Evolutionary conservation across 2,888 invertebrate species (phyloP).

Genomic region (Drosophila aldrichi): DNA sequence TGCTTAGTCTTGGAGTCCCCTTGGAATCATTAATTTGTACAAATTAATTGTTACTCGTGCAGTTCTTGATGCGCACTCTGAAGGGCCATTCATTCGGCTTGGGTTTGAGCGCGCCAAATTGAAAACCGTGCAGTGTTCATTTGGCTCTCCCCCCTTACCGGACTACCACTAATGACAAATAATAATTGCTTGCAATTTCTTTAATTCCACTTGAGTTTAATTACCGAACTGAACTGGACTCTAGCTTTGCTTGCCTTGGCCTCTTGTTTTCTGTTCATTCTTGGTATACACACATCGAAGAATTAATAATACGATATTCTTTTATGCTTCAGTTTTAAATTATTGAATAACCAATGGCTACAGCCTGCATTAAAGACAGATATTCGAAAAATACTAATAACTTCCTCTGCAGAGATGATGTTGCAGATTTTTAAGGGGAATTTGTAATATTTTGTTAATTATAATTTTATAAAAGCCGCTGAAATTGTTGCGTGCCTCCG

Average conservation of each 20-base stretch:
- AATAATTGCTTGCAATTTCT: conserved; percentile 76
- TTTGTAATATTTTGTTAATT: neutral
- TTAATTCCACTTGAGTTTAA: conserved; percentile 74
- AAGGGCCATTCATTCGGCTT: conserved; percentile 50
- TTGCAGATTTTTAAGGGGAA: neutral
- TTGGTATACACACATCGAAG: neutral
- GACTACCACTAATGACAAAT: conserved; percentile 66
- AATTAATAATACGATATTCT: neutral
- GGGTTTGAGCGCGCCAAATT: conserved; percentile 22
- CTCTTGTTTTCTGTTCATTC: conserved; percentile 10
- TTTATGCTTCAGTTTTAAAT: neutral
- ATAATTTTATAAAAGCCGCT: neutral
- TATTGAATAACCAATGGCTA: neutral
- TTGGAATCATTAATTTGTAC: conserved; percentile 68
- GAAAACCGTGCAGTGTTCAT: conserved; percentile 36
- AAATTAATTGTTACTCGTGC: conserved; percentile 73
- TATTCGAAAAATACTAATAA: neutral
- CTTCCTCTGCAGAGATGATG: neutral
- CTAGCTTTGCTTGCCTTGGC: conserved; percentile 9
- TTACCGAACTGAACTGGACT: conserved; percentile 49
- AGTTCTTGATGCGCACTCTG: conserved; percentile 60
- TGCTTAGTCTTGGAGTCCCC: conserved; percentile 20
- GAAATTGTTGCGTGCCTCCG: neutral
- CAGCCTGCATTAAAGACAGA: neutral
- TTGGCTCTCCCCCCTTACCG: conserved; percentile 10